Percentiles rank a stretch among this genome's conserved stretches.
phyloP scores from a whole-genome alignment of 2,888 invertebrate genomes.

The Argyra leucocephala region DNA sequence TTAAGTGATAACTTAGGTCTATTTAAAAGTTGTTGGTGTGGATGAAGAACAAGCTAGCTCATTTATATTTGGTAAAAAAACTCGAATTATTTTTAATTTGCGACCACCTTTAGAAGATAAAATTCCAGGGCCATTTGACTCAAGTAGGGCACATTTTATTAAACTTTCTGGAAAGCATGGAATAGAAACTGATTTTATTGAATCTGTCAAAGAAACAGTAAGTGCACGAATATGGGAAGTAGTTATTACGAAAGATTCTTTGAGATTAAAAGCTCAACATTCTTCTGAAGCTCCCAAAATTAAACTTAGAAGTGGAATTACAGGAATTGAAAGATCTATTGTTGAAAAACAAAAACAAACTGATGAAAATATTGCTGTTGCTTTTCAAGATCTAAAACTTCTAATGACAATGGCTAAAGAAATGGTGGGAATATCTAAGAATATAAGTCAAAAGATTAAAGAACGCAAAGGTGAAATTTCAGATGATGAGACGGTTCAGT shows the following conservation, averaged over 20 bases:
- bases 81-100: constrained; percentile 68
- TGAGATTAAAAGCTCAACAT: background rate
- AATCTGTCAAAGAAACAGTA: constrained; percentile 54
- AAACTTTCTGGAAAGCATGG: constrained; percentile 83
- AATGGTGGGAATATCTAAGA: constrained; percentile 88
- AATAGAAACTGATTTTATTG: constrained; percentile 54
- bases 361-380: constrained; percentile 80
- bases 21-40: background rate
- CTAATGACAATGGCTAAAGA: constrained; percentile 95
- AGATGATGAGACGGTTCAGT: constrained; percentile 92
- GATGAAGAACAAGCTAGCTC: constrained; percentile 66
- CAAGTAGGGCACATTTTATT: constrained; percentile 61
- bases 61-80: constrained; percentile 71
- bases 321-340: constrained; percentile 88
- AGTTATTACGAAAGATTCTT: background rate
- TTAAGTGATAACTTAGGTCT: too few species aligned
- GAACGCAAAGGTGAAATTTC: constrained; percentile 91
- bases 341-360: constrained; percentile 85
- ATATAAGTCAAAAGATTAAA: constrained; percentile 83
- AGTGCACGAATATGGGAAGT: constrained; percentile 56
- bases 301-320: constrained; percentile 77
- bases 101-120: constrained; percentile 56
- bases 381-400: constrained; percentile 90
- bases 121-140: constrained; percentile 63
- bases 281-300: constrained; percentile 37